Conservation (phyloP, 1,140 invertebrate genomes). For the Drosophila nebulosa region DNA sequence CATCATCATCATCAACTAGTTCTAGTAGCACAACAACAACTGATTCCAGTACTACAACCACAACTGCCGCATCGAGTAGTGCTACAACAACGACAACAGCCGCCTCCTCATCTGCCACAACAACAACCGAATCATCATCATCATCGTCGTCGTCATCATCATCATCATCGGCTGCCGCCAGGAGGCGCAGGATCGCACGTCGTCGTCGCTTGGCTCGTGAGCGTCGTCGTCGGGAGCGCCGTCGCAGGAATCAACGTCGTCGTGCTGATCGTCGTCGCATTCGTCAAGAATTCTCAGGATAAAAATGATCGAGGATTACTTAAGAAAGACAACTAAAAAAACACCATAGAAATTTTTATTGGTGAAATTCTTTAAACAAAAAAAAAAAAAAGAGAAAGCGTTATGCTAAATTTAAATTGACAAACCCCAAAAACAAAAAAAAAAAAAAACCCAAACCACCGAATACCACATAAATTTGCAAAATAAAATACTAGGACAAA, state of each 20-base stretch:
- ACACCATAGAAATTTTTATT: too few relatives aligned
- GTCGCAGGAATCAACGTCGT: slow-evolving; percentile 9
- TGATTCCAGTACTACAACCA: neutral
- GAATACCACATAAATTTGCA: neutral
- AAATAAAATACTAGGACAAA: neutral
- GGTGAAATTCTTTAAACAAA: neutral
- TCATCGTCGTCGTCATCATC: too few relatives aligned
- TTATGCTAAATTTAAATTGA: neutral
- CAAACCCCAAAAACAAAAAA: neutral
- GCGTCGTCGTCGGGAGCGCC: slow-evolving; percentile 20
- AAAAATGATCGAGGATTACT: neutral
- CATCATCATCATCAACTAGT: neutral
- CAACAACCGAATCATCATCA: slow-evolving; percentile 3
- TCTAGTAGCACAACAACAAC: neutral
- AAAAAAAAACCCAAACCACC: too few relatives aligned
- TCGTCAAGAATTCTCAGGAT: neutral
- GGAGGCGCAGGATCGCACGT: slow-evolving; percentile 12
- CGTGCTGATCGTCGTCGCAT: slow-evolving; percentile 3
- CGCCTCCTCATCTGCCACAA: neutral
- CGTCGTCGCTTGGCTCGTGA: slow-evolving; percentile 19
- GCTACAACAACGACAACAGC: neutral
- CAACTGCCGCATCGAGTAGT: neutral
- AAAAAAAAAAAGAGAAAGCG: neutral
- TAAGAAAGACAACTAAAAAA: too few relatives aligned
- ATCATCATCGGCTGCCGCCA: slow-evolving; percentile 13